Base-by-base conservation (phyloP, 2,113 vertebrate species). In the Jacana jacana region DNA sequence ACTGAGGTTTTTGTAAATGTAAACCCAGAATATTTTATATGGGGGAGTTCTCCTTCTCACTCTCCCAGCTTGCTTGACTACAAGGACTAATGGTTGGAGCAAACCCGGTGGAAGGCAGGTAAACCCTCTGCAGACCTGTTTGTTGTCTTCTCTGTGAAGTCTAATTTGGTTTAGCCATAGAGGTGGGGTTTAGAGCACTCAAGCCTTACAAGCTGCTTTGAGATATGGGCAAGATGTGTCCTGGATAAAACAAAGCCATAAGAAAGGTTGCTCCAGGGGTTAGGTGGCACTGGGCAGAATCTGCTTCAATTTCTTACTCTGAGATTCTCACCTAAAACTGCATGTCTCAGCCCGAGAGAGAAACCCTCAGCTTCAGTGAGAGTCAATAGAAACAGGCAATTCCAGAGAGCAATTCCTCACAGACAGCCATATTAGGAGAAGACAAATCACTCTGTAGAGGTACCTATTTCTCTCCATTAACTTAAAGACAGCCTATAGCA, bases 401-500 rank as follows among this genome's bases (percentile, higher is more conserved):
- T 92, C 91, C 77, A 87, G 77, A 64, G 61, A 95, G 44, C 69
- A 91, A 52, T 93, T 97, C 94, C 52, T 54, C 68, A 51, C 1
- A 72, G 86, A 87, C 81, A 87, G 52, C 31, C 4, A 1, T 16
- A 48, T 84, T 73, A 95, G 48, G 18, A 86, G 73, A 95, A 95
- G 86, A 96, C 10, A 4, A 79, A 96, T 95, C 73, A 54, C 77
- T 35, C 60, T 69, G 13, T 57, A 33, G 57, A 60, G 54, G n/a
- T 35, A 91, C 17, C 30, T 37, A 92, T 95, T 96, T 92, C 81
- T 93, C 94, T 91, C 81, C 83, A 95, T 92, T 93, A 95, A n/a
- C 60, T 84, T 72, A 60, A 76, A 92, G 91, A 91, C 69, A 95
- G 73, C 39, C 65, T 84, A 63, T 42, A 79, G 61, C 58, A 39